These are phyloP conservation scores for Phycodurus eques DNA, from an alignment of 2,113 vertebrate genomes.

Conservation along the genomic window DNA sequence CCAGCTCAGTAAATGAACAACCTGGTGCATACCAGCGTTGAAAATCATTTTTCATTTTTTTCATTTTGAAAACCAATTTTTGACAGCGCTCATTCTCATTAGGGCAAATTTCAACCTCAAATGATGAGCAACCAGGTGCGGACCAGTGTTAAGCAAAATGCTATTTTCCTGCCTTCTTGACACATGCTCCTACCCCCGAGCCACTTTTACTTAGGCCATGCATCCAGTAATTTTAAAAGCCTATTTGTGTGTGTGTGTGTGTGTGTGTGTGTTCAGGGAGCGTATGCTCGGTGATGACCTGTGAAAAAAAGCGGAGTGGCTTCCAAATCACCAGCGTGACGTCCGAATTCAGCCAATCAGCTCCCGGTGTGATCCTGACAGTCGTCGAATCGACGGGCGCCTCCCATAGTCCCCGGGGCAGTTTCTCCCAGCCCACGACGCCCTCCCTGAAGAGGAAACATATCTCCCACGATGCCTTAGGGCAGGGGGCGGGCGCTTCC, in stretches of 20 bases:
- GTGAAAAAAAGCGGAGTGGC: conserved; percentile 81
- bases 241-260: not conserved
- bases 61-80: too few relatives aligned
- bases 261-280: not conserved
- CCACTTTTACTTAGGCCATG: not conserved
- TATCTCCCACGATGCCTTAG: conserved; percentile 39
- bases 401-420: conserved; percentile 31
- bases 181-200: not conserved
- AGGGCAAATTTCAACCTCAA: too few relatives aligned
- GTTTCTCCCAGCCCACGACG: conserved; percentile 66
- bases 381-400: conserved; percentile 23
- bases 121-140: not conserved
- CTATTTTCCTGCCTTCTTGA: not conserved
- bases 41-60: too few relatives aligned
- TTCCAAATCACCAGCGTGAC: conserved; percentile 91
- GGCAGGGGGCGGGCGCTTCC: conserved; percentile 18
- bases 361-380: conserved; percentile 4
- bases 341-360: conserved; percentile 68
- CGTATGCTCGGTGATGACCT: conserved; percentile 69
- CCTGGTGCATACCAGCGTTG: not conserved
- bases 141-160: not conserved
- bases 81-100: too few relatives aligned
- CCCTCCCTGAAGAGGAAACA: conserved; percentile 54
- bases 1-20: not conserved
- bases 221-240: not conserved